A percentile compares a stretch with the other conserved stretches of the same genome.
phyloP scores from a whole-genome alignment of 2,113 vertebrate species.

The Columba janthina region DNA sequence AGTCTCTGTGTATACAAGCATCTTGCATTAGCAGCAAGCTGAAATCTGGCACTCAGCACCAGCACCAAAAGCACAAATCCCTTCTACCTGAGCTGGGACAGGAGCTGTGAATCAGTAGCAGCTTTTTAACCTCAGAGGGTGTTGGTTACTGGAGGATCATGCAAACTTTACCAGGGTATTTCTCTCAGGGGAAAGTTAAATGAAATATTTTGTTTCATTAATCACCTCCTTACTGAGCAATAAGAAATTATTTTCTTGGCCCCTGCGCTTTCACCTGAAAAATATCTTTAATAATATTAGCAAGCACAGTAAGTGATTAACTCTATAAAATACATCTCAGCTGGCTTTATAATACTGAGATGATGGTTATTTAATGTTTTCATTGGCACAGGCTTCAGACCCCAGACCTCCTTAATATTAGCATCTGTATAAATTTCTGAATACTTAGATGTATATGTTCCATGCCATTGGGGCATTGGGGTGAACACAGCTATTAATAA shows the following conservation, averaged over 20 bases:
- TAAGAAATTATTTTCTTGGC: constrained; percentile 29
- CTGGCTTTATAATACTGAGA: neutral
- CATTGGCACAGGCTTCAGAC: neutral
- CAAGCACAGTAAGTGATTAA: neutral
- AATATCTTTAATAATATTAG: neutral
- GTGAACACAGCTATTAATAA: neutral
- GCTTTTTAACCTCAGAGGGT: constrained; percentile 3
- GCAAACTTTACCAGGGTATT: constrained; percentile 3
- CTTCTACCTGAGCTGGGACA: neutral
- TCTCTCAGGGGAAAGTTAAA: constrained; percentile 51
- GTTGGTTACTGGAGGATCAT: neutral
- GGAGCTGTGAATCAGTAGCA: neutral
- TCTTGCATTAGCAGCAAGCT: neutral
- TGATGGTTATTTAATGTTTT: neutral
- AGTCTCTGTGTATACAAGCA: neutral
- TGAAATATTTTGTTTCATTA: constrained; percentile 2
- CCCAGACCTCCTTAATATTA: neutral
- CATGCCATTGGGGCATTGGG: neutral
- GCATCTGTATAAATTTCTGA: neutral
- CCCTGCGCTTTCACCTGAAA: neutral
- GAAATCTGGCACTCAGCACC: neutral
- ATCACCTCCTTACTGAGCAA: constrained; percentile 20
- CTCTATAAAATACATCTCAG: neutral
- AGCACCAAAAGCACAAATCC: constrained; percentile 57
- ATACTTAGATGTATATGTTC: neutral